Evolutionary conservation across 1,140 invertebrate genomes (phyloP), one percentile per base, ranked within the genome.

Genomic region (Venturia canescens): DNA sequence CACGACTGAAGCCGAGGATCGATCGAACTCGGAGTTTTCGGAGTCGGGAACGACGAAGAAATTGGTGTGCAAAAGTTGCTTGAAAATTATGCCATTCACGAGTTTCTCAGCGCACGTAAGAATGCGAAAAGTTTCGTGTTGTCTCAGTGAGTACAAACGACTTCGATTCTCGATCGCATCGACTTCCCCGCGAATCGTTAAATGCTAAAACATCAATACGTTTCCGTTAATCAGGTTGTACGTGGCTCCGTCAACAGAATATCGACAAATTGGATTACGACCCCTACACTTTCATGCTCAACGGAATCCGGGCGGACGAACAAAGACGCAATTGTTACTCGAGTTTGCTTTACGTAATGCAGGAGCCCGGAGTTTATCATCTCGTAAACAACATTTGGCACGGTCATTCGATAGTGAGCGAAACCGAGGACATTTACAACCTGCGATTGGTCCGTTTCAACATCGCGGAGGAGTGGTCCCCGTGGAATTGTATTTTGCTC

Each of bases 401-500:
- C 66, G 92, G 93, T 0, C 93, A 92, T 85, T 96, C 95, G 0
- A 93, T 93, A 1, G 89, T 96, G 11, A 95, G 94, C 76, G 94
- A 94, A 83, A 92, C 90, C 44, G 85, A 85, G 21, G 93, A 95
- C 82, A 86, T 95, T 16, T 92, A 93, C 6, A 86, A 93, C 29
- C 85, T 96, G 60, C 89, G 93, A 57, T 84, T 95, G 26, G 92
- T 92, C 31, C 89, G 95, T 16, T 96, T 94, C 92, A 87, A 93
- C 48, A 88, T 90, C 1, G 83, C 93, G 5, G 86, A 93, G 48
- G 93, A 94, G 57, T 96, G 95, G 95, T 92, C 94, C 11, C 95
- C 95, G 0, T 96, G 95, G 95, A 96, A 96, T 85, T 95, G 94
- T 83, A 93, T 96, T 75, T 86, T 96, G 23, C 87, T 96, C 1